Conservation (phyloP, 2,797 vertebrate species). For the Xyrichtys novacula region DNA sequence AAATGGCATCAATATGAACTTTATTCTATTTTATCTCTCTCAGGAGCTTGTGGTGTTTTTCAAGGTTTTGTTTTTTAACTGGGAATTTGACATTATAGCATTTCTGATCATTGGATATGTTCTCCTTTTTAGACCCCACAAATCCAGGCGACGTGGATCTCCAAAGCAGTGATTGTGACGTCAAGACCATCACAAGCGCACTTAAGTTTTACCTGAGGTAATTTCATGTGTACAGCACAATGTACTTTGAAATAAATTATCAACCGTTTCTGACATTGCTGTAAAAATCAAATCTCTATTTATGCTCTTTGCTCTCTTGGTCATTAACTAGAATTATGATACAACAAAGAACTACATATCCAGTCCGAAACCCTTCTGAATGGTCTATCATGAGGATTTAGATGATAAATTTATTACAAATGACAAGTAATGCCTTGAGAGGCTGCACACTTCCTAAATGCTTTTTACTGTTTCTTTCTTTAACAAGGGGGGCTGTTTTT, state of each 20-base stretch:
- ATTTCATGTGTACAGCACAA: conserved; percentile 27
- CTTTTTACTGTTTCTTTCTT: conserved; percentile 22
- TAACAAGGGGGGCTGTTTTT: conserved; percentile 11
- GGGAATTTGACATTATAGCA: neutral
- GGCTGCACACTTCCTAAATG: conserved; percentile 10
- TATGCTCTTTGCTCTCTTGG: neutral
- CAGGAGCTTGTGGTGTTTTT: neutral
- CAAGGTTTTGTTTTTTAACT: neutral
- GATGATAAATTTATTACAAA: no score
- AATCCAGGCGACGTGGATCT: conserved; percentile 94
- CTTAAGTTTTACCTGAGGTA: conserved; percentile 98
- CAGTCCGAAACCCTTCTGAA: neutral
- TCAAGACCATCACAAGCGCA: conserved; percentile 97
- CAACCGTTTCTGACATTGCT: neutral
- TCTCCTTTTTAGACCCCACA: conserved; percentile 84
- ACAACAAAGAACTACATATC: no score
- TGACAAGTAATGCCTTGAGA: conserved; percentile 18
- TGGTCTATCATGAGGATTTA: neutral
- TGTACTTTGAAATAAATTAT: neutral
- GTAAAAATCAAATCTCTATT: neutral
- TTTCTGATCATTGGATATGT: conserved; percentile 14
- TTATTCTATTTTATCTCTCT: no score
- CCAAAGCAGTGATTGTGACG: conserved; percentile 90
- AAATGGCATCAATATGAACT: no score
- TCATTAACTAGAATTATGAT: no score